Percentiles rank a stretch among this genome's conserved stretches.
Conservation (phyloP, 2,888 invertebrate genomes). For the Orthonevra nobilis region DNA sequence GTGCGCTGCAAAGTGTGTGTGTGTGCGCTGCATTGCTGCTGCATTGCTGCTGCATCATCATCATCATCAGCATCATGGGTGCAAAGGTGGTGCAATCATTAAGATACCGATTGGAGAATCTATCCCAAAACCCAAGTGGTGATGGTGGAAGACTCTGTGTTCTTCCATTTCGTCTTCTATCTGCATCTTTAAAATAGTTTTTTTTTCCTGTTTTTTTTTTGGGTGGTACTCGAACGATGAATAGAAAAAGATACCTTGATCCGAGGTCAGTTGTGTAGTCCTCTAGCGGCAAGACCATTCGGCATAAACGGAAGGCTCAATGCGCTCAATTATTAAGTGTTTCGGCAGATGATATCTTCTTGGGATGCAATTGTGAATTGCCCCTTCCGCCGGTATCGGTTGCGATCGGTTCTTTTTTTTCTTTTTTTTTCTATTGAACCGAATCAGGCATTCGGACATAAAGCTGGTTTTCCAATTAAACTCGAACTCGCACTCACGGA, state of each 20-base stretch:
- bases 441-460: constrained; percentile 25
- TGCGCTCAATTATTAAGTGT: constrained; percentile 69
- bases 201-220: constrained; percentile 14
- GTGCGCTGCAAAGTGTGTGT: constrained; percentile 9
- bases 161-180: too few relatives aligned
- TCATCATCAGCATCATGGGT: constrained; percentile 53
- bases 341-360: constrained; percentile 68
- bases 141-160: constrained; percentile 15
- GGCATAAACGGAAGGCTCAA: constrained; percentile 65
- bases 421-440: constrained; percentile 55
- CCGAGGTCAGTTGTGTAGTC: constrained; percentile 53
- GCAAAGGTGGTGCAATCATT: constrained; percentile 70
- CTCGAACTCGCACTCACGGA: constrained; percentile 16
- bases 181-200: not conserved
- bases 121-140: constrained; percentile 28
- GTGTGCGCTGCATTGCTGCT: too few relatives aligned
- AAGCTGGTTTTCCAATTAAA: constrained; percentile 53
- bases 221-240: constrained; percentile 62
- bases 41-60: constrained; percentile 41
- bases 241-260: constrained; percentile 54
- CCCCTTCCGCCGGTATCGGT: constrained; percentile 51
- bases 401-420: constrained; percentile 59
- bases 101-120: constrained; percentile 66
- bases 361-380: constrained; percentile 65
- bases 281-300: not conserved